Percentiles rank a stretch among this genome's conserved stretches.
These are phyloP conservation scores for Datnioides undecimradiatus DNA, from an alignment of 2,113 vertebrate species.

Conservation along the genomic window DNA sequence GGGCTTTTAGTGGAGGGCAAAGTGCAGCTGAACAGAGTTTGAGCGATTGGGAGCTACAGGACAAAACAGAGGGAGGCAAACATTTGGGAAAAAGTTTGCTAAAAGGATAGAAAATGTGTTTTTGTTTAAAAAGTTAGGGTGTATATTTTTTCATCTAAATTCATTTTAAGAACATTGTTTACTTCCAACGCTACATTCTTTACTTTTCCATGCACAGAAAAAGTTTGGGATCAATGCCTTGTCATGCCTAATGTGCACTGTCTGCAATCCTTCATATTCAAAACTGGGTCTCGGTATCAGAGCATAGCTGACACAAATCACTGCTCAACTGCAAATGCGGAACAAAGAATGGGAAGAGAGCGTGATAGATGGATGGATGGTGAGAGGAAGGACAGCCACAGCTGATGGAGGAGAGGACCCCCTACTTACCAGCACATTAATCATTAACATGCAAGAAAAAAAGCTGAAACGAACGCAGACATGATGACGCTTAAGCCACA, in stretches of 20 bases:
- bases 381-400: constrained; percentile 49
- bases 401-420: constrained; percentile 70
- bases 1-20: constrained; percentile 60
- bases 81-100: neutral
- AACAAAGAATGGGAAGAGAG: constrained; percentile 59
- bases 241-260: constrained; percentile 52
- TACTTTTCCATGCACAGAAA: constrained; percentile 18
- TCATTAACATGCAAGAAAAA: constrained; percentile 80
- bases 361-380: constrained; percentile 47
- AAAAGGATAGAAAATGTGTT: neutral
- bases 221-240: constrained; percentile 47
- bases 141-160: constrained; percentile 15
- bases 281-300: constrained; percentile 60
- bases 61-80: neutral
- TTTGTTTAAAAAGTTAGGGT: neutral
- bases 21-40: constrained; percentile 27
- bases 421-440: constrained; percentile 76
- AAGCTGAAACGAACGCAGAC: constrained; percentile 35
- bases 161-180: constrained; percentile 23
- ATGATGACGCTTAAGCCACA: constrained; percentile 65
- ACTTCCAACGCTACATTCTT: constrained; percentile 22
- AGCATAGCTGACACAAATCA: constrained; percentile 69
- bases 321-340: constrained; percentile 52
- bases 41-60: constrained; percentile 5
- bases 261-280: constrained; percentile 61